Conservation (phyloP, 2,888 invertebrate genomes). For the Heliconius ismenius region DNA sequence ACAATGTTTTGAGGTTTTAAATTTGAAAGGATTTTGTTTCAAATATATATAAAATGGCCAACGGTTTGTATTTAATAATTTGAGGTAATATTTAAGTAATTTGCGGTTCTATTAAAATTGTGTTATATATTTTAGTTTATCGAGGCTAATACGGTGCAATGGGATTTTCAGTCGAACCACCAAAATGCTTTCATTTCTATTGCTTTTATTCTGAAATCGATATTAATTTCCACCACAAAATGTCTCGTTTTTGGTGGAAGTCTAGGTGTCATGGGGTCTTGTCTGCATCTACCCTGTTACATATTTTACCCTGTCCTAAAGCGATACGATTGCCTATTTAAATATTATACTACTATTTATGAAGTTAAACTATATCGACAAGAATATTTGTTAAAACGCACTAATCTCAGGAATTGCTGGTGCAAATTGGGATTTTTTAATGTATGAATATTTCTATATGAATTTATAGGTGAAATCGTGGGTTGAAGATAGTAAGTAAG, state of each 20-base stretch:
- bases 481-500: too few relatives aligned
- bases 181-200: rapidly evolving
- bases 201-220: not conserved
- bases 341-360: too few relatives aligned
- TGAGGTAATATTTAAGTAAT: conserved; percentile 6
- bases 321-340: too few relatives aligned
- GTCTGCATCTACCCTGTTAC: too few relatives aligned
- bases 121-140: not conserved
- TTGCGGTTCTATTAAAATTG: not conserved
- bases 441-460: too few relatives aligned
- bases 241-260: not conserved
- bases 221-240: not conserved
- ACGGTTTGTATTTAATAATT: conserved; percentile 10
- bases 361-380: too few relatives aligned
- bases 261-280: too few relatives aligned
- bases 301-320: too few relatives aligned
- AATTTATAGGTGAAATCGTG: too few relatives aligned
- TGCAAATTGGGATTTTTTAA: too few relatives aligned
- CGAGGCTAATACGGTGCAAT: not conserved
- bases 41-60: conserved; percentile 5
- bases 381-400: too few relatives aligned
- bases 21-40: conserved; percentile 13
- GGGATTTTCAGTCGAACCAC: not conserved
- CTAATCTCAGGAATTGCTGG: too few relatives aligned
- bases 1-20: conserved; percentile 6